Evolutionary conservation across 2,113 vertebrate species (phyloP).

Genomic region (Gymnarchus niloticus): DNA sequence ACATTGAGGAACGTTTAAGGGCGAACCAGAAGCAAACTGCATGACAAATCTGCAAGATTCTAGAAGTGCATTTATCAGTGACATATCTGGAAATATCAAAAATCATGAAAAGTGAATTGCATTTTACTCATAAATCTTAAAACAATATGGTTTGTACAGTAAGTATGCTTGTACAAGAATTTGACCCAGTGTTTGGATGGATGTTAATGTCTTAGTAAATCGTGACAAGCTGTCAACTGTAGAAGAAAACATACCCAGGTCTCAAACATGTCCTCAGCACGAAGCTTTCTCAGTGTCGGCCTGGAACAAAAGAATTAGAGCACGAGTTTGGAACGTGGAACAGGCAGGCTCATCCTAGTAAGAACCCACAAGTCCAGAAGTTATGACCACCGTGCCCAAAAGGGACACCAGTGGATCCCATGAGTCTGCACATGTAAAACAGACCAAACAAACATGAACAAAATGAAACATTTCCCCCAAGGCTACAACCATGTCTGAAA

Average conservation of each 20-base stretch:
- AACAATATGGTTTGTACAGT: background rate
- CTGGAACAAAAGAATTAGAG: conserved; percentile 52
- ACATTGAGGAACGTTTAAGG: background rate
- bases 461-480: background rate
- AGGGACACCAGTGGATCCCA: background rate
- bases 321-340: background rate
- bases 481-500: background rate
- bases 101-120: background rate
- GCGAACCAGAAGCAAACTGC: background rate
- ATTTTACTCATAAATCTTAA: background rate
- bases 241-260: conserved; percentile 71
- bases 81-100: background rate
- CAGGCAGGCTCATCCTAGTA: background rate
- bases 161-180: background rate
- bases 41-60: background rate
- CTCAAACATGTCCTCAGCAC: conserved; percentile 94
- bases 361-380: background rate
- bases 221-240: background rate
- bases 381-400: background rate
- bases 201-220: background rate
- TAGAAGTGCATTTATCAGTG: background rate
- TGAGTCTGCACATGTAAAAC: background rate
- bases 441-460: background rate
- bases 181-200: background rate
- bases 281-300: conserved; percentile 84